Evolutionary conservation across 2,888 invertebrate genomes (phyloP).

Genomic region (Archaeoteleia sp.): DNA sequence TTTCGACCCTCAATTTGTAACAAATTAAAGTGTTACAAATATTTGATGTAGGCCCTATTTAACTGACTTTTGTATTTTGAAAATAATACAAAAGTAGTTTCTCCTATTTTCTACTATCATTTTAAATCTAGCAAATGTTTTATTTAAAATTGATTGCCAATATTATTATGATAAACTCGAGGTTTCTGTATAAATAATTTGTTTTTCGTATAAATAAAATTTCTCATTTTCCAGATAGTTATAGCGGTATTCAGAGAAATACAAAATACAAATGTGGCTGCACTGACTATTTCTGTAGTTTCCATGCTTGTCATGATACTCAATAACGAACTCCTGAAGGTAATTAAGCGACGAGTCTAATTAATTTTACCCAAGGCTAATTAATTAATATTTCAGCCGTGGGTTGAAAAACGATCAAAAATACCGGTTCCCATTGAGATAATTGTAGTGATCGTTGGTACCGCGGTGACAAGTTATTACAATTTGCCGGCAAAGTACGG

Average conservation of each 20-base stretch:
- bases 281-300: slow-evolving; percentile 79
- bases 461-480: slow-evolving; percentile 79
- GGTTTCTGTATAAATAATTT: too few relatives aligned
- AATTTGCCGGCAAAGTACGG: slow-evolving; percentile 76
- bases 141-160: too few relatives aligned
- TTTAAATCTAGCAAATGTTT: too few relatives aligned
- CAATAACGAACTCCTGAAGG: slow-evolving; percentile 82
- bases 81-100: too few relatives aligned
- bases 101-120: too few relatives aligned
- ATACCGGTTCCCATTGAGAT: slow-evolving; percentile 87
- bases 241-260: slow-evolving; percentile 78
- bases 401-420: slow-evolving; percentile 78
- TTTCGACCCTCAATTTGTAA: too few relatives aligned
- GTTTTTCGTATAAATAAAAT: too few relatives aligned
- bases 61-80: too few relatives aligned
- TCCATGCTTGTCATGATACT: slow-evolving; percentile 78
- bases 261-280: slow-evolving; percentile 78
- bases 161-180: slow-evolving; percentile 13
- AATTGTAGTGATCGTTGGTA: slow-evolving; percentile 82
- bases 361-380: too few relatives aligned
- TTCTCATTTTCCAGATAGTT: slow-evolving; percentile 78
- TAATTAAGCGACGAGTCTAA: too few relatives aligned
- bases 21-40: too few relatives aligned
- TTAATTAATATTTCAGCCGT: slow-evolving; percentile 75
- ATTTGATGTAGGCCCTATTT: too few relatives aligned